Evolutionary conservation across 2,113 vertebrate genomes (phyloP).

Genomic region (Anarrhichthys ocellatus): DNA sequence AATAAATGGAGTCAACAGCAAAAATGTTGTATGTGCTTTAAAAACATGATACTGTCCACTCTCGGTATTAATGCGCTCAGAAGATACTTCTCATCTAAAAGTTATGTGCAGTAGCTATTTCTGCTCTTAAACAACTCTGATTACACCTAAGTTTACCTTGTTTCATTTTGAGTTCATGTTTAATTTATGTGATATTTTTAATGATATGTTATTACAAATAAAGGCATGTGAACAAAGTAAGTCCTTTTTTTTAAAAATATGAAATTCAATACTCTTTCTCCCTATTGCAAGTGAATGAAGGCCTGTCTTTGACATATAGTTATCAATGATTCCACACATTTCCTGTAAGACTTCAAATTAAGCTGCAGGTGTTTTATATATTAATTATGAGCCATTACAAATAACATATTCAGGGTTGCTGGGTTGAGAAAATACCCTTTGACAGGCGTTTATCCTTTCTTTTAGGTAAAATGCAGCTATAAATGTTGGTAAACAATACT

Average conservation of each 20-base stretch:
- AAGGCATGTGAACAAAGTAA: slow-evolving; percentile 24
- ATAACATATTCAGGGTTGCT: neutral
- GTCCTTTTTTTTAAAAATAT: neutral
- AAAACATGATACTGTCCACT: neutral
- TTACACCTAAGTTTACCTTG: neutral
- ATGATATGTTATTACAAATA: slow-evolving; percentile 35
- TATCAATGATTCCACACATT: neutral
- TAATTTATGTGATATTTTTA: slow-evolving; percentile 8
- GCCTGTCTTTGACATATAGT: neutral
- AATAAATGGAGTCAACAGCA: slow-evolving; percentile 44
- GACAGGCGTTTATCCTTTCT: neutral
- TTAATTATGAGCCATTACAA: neutral
- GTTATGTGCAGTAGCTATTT: slow-evolving; percentile 21
- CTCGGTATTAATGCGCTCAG: slow-evolving; percentile 34
- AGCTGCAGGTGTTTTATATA: neutral
- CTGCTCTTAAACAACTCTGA: slow-evolving; percentile 13
- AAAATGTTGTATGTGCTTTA: neutral
- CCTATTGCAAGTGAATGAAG: neutral
- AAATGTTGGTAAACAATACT: neutral
- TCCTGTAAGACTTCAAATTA: neutral
- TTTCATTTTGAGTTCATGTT: slow-evolving; percentile 1
- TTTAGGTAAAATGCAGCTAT: neutral
- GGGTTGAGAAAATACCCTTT: neutral
- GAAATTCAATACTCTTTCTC: neutral
- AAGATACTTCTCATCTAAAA: slow-evolving; percentile 13